These are phyloP conservation scores for Dendrolimus punctatus DNA, from an alignment of 1,140 invertebrate genomes.

Conservation along the genomic window DNA sequence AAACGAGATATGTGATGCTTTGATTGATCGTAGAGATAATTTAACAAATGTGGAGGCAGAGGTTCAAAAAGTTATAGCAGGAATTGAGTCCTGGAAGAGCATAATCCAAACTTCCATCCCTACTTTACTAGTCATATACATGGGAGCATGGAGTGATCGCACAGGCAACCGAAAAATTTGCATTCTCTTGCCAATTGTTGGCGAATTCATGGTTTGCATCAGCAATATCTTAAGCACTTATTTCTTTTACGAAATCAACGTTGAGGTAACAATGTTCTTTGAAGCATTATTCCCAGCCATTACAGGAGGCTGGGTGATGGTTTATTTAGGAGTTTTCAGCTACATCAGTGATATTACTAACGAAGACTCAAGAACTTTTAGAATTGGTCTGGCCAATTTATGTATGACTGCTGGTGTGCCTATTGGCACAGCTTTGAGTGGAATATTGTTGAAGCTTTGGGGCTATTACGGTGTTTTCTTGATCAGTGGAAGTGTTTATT, in stretches of 20 bases:
- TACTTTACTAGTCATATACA: constrained; percentile 71
- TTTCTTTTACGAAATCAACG: constrained; percentile 67
- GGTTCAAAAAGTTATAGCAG: constrained; percentile 70
- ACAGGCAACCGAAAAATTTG: constrained; percentile 74
- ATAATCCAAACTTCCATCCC: constrained; percentile 72
- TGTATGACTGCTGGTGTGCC: constrained; percentile 66
- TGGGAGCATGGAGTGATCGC: constrained; percentile 76
- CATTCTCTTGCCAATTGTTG: constrained; percentile 71
- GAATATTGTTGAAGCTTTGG: constrained; percentile 53
- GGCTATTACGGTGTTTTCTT: constrained; percentile 68
- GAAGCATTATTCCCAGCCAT: constrained; percentile 72
- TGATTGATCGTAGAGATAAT: constrained; percentile 60
- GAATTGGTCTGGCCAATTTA: constrained; percentile 72
- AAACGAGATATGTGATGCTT: constrained; percentile 68
- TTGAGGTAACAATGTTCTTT: constrained; percentile 71
- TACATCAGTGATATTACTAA: constrained; percentile 74
- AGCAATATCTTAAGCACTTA: constrained; percentile 70
- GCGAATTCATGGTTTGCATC: constrained; percentile 62
- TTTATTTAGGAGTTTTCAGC: constrained; percentile 73
- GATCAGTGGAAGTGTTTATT: constrained; percentile 43
- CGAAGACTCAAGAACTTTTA: constrained; percentile 69
- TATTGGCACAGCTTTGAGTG: constrained; percentile 61
- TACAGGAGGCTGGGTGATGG: constrained; percentile 71
- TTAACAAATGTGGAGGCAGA: constrained; percentile 62
- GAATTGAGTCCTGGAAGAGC: constrained; percentile 72